Percentiles rank a stretch among this genome's conserved stretches.
These are phyloP conservation scores for Andrena marginata DNA, from an alignment of 2,888 invertebrate species.

Conservation along the genomic window DNA sequence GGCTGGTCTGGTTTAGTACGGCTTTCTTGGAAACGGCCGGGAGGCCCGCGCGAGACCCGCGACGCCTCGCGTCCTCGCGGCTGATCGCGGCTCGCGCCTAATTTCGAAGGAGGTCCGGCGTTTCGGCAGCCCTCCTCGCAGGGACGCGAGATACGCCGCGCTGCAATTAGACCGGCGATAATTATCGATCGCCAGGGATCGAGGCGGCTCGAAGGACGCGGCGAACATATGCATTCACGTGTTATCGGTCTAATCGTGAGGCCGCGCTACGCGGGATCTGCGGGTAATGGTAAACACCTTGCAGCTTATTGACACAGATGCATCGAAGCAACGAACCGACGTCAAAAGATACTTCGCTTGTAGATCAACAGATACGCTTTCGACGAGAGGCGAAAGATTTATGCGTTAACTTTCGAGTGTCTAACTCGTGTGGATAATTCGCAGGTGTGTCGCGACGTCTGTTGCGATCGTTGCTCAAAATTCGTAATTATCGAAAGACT, in stretches of 20 bases:
- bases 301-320: conserved; percentile 71
- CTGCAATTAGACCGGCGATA: conserved; percentile 44
- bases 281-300: conserved; percentile 57
- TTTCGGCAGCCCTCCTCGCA: background rate
- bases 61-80: background rate
- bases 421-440: no score
- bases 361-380: conserved; percentile 45
- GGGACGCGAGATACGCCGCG: background rate
- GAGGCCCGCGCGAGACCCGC: background rate
- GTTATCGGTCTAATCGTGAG: conserved; percentile 60
- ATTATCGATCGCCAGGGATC: conserved; percentile 49
- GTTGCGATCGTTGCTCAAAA: no score
- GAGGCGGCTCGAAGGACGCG: conserved; percentile 50
- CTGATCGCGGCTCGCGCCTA: conserved; percentile 22
- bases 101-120: background rate
- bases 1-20: conserved; percentile 40
- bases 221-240: conserved; percentile 53
- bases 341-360: conserved; percentile 50
- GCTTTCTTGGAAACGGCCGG: conserved; percentile 33
- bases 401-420: no score
- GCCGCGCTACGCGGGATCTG: background rate
- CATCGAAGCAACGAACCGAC: conserved; percentile 61
- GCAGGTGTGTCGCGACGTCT: no score
- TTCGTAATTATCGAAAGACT: no score
- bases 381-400: no score